Percentiles rank a stretch among this genome's conserved stretches.
phyloP scores from a whole-genome alignment of 2,113 vertebrate genomes.

The Gnathonemus longibarbis region DNA sequence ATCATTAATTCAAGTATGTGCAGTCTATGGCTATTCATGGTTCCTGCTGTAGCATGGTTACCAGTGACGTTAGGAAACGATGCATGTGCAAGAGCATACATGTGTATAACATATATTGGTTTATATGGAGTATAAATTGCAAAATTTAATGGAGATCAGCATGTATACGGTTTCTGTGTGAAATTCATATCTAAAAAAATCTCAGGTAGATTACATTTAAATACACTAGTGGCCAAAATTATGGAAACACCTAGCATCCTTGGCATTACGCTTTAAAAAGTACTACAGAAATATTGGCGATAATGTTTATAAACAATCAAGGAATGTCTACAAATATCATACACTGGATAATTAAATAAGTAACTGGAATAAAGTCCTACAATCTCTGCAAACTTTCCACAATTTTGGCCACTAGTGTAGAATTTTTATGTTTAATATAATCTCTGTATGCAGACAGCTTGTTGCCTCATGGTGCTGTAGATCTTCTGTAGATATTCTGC shows the following conservation, averaged over 20 bases:
- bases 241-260: neutral
- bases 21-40: neutral
- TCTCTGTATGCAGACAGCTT: neutral
- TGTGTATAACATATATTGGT: neutral
- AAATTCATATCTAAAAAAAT: neutral
- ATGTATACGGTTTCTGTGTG: neutral
- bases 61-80: neutral
- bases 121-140: neutral
- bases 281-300: neutral
- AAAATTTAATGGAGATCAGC: neutral
- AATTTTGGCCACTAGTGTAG: neutral
- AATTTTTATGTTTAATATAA: neutral
- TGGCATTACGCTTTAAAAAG: neutral
- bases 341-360: neutral
- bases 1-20: neutral
- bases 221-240: neutral
- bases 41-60: neutral
- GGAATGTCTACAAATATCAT: neutral
- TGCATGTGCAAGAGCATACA: neutral
- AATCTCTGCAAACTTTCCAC: neutral
- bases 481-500: neutral
- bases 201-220: neutral
- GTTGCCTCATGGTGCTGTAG: neutral
- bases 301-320: neutral
- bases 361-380: neutral